Conservation (phyloP, 2,797 vertebrate genomes). For the Ctenosaura bakeri region DNA sequence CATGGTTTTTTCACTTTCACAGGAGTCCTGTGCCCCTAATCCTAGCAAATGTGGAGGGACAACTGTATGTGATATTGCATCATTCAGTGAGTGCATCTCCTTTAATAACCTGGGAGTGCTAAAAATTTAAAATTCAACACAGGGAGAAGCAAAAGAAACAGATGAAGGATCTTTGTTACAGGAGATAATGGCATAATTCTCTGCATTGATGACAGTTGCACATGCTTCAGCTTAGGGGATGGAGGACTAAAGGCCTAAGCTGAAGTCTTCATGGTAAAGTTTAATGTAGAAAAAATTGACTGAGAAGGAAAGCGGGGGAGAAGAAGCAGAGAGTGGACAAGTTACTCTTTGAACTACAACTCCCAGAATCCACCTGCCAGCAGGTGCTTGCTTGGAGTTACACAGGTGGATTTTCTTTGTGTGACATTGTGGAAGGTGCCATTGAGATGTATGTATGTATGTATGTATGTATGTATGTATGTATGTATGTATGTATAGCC, state of each 20-base stretch:
- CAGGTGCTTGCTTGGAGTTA: not conserved
- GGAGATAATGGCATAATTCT: not conserved
- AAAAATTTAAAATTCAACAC: not conserved
- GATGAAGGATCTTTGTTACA: not conserved
- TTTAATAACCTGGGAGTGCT: not conserved
- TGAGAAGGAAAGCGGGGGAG: not conserved
- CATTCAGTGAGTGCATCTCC: not conserved
- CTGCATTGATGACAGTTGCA: not conserved
- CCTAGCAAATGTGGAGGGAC: too few species aligned
- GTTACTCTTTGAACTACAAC: not conserved
- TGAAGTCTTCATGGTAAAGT: not conserved
- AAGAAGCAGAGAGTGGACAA: too few species aligned
- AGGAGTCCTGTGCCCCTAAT: too few species aligned
- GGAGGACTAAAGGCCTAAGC: not conserved
- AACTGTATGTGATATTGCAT: not conserved
- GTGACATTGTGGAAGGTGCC: too few species aligned
- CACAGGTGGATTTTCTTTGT: too few species aligned
- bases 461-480: too few species aligned
- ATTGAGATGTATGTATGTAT: too few species aligned
- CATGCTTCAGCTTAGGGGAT: not conserved
- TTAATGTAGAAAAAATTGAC: not conserved
- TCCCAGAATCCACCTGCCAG: not conserved
- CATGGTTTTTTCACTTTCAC: too few species aligned
- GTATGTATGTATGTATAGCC: too few species aligned
- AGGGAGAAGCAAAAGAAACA: not conserved